A percentile compares a stretch with the other conserved stretches of the same genome.
phyloP scores from a whole-genome alignment of 1,140 invertebrate species.

The Drosophila ercepeae region DNA sequence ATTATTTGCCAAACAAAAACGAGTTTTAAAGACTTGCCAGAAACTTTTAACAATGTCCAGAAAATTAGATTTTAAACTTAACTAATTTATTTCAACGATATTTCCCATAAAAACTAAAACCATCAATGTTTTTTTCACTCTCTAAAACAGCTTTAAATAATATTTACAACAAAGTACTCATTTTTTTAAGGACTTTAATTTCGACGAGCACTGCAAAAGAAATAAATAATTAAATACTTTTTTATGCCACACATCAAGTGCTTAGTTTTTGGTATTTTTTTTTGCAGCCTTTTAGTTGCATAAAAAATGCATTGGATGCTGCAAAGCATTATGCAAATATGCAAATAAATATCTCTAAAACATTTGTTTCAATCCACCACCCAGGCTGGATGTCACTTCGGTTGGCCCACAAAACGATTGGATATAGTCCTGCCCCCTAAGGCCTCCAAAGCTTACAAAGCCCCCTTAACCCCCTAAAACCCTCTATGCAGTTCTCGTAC shows the following conservation, averaged over 20 bases:
- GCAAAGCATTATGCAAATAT: constrained; percentile 69
- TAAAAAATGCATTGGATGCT: constrained; percentile 58
- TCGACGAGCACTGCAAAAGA: constrained; percentile 13
- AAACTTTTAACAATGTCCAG: no score
- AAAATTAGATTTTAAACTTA: neutral
- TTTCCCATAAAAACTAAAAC: neutral
- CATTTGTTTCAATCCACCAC: constrained; percentile 74
- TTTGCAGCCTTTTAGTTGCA: constrained; percentile 40
- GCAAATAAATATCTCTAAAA: constrained; percentile 81
- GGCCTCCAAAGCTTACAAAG: neutral
- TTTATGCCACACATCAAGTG: neutral
- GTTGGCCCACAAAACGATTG: constrained; percentile 64
- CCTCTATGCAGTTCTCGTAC: neutral
- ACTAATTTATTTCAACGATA: neutral
- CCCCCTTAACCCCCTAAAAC: neutral
- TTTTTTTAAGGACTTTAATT: neutral
- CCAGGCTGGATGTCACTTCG: constrained; percentile 45
- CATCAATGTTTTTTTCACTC: neutral
- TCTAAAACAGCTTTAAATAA: neutral
- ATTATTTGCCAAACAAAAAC: neutral
- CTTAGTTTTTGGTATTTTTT: neutral
- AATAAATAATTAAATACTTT: neutral
- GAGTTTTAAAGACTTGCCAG: no score
- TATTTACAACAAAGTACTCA: neutral
- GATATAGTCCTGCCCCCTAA: constrained; percentile 5